Evolutionary conservation across 1,140 invertebrate species (phyloP).

Genomic region (Potamilus streckersoni): DNA sequence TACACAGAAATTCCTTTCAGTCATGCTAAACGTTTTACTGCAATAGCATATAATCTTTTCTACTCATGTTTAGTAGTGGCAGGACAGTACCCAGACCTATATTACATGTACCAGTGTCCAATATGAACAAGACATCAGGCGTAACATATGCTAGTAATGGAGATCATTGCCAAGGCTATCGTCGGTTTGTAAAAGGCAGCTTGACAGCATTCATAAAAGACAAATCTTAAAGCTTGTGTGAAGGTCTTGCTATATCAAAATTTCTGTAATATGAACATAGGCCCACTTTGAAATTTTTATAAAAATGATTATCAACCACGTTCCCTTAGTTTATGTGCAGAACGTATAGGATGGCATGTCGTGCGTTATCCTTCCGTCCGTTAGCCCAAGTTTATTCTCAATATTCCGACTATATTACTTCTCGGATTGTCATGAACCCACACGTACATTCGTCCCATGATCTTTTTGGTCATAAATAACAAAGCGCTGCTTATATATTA

Average conservation of each 20-base stretch:
- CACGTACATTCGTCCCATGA: too few relatives aligned
- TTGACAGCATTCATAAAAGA: constrained; percentile 36
- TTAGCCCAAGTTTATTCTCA: too few relatives aligned
- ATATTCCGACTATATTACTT: too few relatives aligned
- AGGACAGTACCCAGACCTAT: constrained; percentile 33
- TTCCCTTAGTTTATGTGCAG: too few relatives aligned
- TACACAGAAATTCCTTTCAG: constrained; percentile 67
- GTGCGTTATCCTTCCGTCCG: too few relatives aligned
- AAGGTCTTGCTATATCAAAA: constrained; percentile 53
- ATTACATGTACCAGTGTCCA: too few relatives aligned
- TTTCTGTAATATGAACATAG: constrained; percentile 64
- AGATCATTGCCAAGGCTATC: too few relatives aligned
- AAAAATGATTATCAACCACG: too few relatives aligned
- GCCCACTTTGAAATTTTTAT: constrained; percentile 50
- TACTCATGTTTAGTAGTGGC: constrained; percentile 48
- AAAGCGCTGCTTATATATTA: too few relatives aligned
- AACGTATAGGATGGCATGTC: too few relatives aligned
- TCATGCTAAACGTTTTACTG: constrained; percentile 35
- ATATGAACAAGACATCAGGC: background rate
- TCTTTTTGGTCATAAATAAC: too few relatives aligned
- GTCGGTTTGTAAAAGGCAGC: constrained; percentile 36
- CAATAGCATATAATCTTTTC: constrained; percentile 54
- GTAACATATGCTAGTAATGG: constrained; percentile 25
- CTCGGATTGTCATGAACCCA: too few relatives aligned
- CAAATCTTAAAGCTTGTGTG: constrained; percentile 46